Conservation (phyloP, 2,113 vertebrate genomes). For the Anseranas semipalmata region DNA sequence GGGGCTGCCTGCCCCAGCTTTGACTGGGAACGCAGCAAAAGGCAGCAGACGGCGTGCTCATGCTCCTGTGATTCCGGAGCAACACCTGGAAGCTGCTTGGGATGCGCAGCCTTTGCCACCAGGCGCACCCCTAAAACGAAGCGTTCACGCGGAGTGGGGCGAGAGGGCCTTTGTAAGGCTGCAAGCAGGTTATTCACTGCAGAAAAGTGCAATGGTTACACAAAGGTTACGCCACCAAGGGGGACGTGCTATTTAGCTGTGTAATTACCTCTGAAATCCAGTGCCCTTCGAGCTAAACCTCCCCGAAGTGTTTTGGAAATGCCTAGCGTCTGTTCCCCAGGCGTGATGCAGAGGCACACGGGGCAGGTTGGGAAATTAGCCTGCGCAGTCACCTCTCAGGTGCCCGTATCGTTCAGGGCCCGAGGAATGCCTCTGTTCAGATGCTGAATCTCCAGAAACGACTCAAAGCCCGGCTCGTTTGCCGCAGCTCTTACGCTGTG, state of each 20-base stretch:
- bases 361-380: neutral
- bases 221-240: slow-evolving; percentile 35
- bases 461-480: neutral
- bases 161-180: neutral
- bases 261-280: slow-evolving; percentile 10
- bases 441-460: neutral
- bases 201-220: neutral
- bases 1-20: neutral
- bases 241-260: neutral
- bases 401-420: neutral
- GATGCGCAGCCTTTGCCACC: rapidly evolving
- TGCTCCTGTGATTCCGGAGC: neutral
- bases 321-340: neutral
- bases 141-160: neutral
- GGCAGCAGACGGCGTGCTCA: neutral
- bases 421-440: neutral
- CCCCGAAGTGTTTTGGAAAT: neutral
- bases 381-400: neutral
- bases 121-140: neutral
- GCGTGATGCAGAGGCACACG: rapidly evolving
- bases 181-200: neutral
- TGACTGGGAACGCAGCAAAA: neutral
- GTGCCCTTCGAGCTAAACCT: slow-evolving; percentile 4
- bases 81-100: no score
- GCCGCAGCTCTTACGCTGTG: rapidly evolving